Evolutionary conservation across 2,113 vertebrate species (phyloP), one percentile per base, ranked within the genome.

Genomic region (Rhea americana): DNA sequence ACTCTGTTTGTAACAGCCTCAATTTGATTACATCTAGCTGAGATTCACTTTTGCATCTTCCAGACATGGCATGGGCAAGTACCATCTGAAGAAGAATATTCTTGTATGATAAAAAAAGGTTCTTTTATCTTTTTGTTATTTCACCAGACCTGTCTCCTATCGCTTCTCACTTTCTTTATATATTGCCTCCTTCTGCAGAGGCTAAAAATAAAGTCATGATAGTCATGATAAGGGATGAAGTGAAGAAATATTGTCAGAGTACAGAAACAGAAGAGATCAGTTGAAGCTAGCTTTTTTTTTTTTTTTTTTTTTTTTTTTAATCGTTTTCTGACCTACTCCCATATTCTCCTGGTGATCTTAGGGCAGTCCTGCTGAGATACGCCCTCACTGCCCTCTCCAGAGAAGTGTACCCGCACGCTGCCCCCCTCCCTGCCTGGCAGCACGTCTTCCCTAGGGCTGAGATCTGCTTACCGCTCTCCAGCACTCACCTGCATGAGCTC

Each of bases 401-500:
- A 26, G 61, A 93, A 91, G 83, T 9, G 21, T 77, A 47, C 37
- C 80, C 91, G 75, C 22, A 77, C 39, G n/a, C 80, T 66, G 85
- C 53, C 63, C 15, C 25, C 7, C 62, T 81, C 73, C 63, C 66
- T 79, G 68, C 87, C 65, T 28, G 41, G 90, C 53, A 90, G 82
- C 87, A 47, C 76, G 22, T 18, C 55, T 63, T 56, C 51, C 12
- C 43, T 75, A 39, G 71, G 48, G 24, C 84, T 61, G 43, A 41
- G 14, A 4, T 50, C 24, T 91, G 47, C 45, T 66, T n/a, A 32
- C 58, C 59, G 53, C 1, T 5, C 18, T 43, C 47, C 43, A 32
- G 16, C 32, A 62, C 78, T 80, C 95, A 99, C 99, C 98, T 99
- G 99, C 98, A 99, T 98, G 88, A 99, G 88, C 91, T 99, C 99